These are phyloP conservation scores for Poecilia velifera DNA, from an alignment of 2,797 vertebrate species.

Conservation along the genomic window DNA sequence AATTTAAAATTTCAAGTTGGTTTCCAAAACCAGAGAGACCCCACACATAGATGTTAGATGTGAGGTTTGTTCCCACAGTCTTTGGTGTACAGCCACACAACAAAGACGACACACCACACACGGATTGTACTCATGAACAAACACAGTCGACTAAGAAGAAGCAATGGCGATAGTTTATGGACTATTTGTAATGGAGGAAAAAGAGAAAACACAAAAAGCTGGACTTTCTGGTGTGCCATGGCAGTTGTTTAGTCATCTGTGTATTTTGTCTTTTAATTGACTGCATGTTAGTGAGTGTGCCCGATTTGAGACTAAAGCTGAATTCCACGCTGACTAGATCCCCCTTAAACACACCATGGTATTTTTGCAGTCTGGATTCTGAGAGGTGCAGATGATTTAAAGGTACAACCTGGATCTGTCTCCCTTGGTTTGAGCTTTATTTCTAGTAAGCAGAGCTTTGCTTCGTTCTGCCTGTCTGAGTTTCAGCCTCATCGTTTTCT, in stretches of 20 bases:
- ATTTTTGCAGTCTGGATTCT: constrained; percentile 3
- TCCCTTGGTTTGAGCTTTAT: constrained; percentile 36
- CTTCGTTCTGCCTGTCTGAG: constrained; percentile 43
- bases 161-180: neutral
- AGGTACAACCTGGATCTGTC: constrained; percentile 28
- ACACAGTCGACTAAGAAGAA: neutral
- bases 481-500: constrained; percentile 33
- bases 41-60: neutral
- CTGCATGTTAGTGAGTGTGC: neutral
- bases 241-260: neutral
- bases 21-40: neutral
- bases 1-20: neutral
- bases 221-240: neutral
- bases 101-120: neutral
- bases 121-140: neutral
- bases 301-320: neutral
- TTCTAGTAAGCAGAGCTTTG: constrained; percentile 38
- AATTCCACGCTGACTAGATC: neutral
- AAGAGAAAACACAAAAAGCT: neutral
- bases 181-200: neutral
- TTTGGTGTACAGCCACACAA: neutral
- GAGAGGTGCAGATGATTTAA: constrained; percentile 21
- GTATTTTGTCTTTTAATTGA: neutral
- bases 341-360: neutral
- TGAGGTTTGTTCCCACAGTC: neutral